phyloP scores from a whole-genome alignment of 2,888 invertebrate species.

The Luperina nickerlii region DNA sequence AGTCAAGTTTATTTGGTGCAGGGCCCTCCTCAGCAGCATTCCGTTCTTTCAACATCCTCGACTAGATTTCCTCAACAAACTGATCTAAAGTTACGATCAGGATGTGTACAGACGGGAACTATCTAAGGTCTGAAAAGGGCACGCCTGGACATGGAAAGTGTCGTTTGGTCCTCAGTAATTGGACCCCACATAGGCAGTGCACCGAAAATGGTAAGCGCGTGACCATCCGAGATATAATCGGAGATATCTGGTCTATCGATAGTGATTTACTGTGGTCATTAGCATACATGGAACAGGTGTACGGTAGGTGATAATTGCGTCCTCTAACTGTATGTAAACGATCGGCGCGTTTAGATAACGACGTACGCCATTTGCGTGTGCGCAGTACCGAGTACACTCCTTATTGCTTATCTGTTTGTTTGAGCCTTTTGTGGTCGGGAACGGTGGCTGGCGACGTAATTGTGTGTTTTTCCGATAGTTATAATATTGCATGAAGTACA shows the following conservation, averaged over 20 bases:
- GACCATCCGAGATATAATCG: slow-evolving; percentile 66
- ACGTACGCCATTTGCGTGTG: slow-evolving; percentile 77
- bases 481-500: slow-evolving; percentile 26
- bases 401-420: slow-evolving; percentile 67
- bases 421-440: slow-evolving; percentile 63
- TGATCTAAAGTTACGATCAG: slow-evolving; percentile 51
- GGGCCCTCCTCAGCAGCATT: slow-evolving; percentile 22
- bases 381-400: slow-evolving; percentile 67
- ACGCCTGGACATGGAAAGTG: slow-evolving; percentile 60
- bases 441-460: slow-evolving; percentile 50
- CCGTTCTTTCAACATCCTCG: slow-evolving; percentile 41
- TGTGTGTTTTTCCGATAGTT: slow-evolving; percentile 64
- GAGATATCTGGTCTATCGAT: slow-evolving; percentile 63
- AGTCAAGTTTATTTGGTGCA: slow-evolving; percentile 52
- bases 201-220: slow-evolving; percentile 67
- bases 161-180: slow-evolving; percentile 68
- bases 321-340: slow-evolving; percentile 76
- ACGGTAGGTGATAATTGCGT: slow-evolving; percentile 79
- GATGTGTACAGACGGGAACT: slow-evolving; percentile 34
- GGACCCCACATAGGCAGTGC: slow-evolving; percentile 64
- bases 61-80: slow-evolving; percentile 47
- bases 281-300: slow-evolving; percentile 79
- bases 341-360: slow-evolving; percentile 81
- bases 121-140: slow-evolving; percentile 57
- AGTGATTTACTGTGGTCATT: slow-evolving; percentile 70